These are phyloP conservation scores for Philopotamus ludificatus DNA, from an alignment of 1,140 invertebrate genomes.

Conservation along the genomic window DNA sequence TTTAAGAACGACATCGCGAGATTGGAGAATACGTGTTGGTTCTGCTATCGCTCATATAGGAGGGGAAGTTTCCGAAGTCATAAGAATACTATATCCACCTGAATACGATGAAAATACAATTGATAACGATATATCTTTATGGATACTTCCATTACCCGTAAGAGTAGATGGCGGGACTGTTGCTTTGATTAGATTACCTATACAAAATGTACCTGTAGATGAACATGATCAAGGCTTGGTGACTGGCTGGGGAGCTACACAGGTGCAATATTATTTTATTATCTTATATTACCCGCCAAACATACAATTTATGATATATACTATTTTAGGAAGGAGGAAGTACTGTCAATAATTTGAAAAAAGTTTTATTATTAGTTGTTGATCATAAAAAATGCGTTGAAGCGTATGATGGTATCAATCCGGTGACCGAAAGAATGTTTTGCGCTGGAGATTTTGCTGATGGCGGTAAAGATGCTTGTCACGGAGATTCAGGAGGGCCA, in stretches of 20 bases:
- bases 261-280: slow-evolving; percentile 1
- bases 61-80: slow-evolving; percentile 27
- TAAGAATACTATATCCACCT: slow-evolving; percentile 11
- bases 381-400: slow-evolving; percentile 43
- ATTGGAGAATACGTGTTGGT: slow-evolving; percentile 36
- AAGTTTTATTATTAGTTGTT: slow-evolving; percentile 49
- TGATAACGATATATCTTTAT: slow-evolving; percentile 9
- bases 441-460: slow-evolving; percentile 49
- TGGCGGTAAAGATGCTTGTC: slow-evolving; percentile 43
- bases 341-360: too few species aligned
- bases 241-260: slow-evolving; percentile 24
- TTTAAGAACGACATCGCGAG: slow-evolving; percentile 7
- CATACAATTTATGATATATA: too few species aligned
- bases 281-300: too few species aligned
- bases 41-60: slow-evolving; percentile 27
- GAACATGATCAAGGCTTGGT: background rate
- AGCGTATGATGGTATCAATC: slow-evolving; percentile 45
- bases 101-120: background rate
- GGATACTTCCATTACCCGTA: background rate
- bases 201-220: background rate
- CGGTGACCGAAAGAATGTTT: slow-evolving; percentile 55
- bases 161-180: background rate
- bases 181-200: background rate
- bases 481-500: slow-evolving; percentile 26
- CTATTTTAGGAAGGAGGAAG: too few species aligned